A percentile compares a stretch with the other conserved stretches of the same genome.
phyloP scores from a whole-genome alignment of 2,888 invertebrate genomes.

The Dione juno region DNA sequence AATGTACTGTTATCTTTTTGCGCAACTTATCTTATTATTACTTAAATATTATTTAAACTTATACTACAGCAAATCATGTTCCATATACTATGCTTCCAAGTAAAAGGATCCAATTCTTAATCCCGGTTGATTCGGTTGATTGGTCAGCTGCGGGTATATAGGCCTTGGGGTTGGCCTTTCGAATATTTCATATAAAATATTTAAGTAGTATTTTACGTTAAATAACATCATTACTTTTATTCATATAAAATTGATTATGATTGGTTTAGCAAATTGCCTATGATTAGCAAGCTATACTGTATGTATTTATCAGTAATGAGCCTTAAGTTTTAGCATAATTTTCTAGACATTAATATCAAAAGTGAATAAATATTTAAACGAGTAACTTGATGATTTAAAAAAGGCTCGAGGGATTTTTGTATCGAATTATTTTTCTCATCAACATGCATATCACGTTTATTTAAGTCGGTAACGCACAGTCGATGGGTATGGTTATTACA shows the following conservation, averaged over 20 bases:
- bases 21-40: no score
- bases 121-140: conserved; percentile 10
- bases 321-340: no score
- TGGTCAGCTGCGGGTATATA: conserved; percentile 3
- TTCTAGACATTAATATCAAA: background rate
- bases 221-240: no score
- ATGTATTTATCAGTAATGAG: no score
- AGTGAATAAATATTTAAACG: background rate
- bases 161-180: background rate
- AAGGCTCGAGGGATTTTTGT: background rate
- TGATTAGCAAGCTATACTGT: no score
- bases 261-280: no score
- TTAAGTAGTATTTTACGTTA: no score
- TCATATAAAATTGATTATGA: no score
- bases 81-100: background rate
- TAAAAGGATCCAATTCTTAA: conserved; percentile 14
- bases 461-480: conserved; percentile 37
- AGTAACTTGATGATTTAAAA: background rate
- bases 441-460: conserved; percentile 38
- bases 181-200: conserved; percentile 4
- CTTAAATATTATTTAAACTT: background rate
- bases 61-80: no score
- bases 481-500: conserved; percentile 32
- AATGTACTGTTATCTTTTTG: no score
- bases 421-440: conserved; percentile 11